Evolutionary conservation across 1,140 invertebrate genomes (phyloP), one percentile per base, ranked within the genome.

Genomic region (Steinernema feltiae): DNA sequence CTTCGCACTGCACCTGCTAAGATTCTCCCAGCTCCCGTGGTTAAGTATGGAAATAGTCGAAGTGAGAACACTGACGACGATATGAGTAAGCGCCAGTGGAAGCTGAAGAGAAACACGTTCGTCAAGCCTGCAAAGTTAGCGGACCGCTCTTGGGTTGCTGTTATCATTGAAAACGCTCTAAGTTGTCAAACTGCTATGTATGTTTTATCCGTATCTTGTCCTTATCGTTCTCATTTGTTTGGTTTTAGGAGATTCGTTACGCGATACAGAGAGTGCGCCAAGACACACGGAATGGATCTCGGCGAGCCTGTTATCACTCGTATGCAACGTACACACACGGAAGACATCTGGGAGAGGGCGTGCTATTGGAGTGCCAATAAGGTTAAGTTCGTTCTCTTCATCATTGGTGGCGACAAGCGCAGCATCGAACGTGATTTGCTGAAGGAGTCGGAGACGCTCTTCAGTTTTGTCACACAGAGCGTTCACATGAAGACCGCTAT

Each of bases 381-480:
- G 2, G 53, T 63, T 21, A 27, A 15, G 15, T 63, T 63, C 53
- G 24, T 63, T 7, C 53, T 63, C 53, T 63, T 63, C 53, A n/a
- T 63, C 15, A 3, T n/a, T 63, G 53, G 53, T 27, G 53, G 53
- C 15, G 53, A 63, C 7, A 12, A 27, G 24, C 12, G 24, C 12
- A 63, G 24, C 53, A 17, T 63, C 24, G 53, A 63, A 27, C 53
- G 53, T 15, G 53, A 63, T 21, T 17, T 63, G 12, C 7, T 63
- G 53, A 63, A 63, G 53, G 53, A 63, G 24, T 15, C 53, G 15
- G 53, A 63, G 53, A 63, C 53, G 53, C 53, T 15, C 53, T 63
- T 63, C 53, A 15, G 24, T 27, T n/a, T 17, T 27, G 24, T 27
- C 53, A 63, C 53, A 27, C 53, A 63, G 24, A 27, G 2, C 15